A percentile compares a stretch with the other conserved stretches of the same genome.
Conservation (phyloP, 2,797 vertebrate genomes). For the Phalanger gymnotis region DNA sequence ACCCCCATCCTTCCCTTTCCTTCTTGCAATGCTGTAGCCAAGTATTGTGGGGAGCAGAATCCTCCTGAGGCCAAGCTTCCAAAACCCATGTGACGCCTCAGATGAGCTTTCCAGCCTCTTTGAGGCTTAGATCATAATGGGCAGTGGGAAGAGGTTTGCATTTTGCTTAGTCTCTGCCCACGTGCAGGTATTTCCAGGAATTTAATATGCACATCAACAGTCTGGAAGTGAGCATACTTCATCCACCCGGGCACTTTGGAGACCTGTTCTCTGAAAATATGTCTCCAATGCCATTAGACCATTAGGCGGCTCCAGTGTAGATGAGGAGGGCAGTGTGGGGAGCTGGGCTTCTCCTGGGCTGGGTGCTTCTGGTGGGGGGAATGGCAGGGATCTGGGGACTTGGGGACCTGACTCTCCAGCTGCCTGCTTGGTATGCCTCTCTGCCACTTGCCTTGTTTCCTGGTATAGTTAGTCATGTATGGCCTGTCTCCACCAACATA, state of each 20-base stretch:
- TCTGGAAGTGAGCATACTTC: background rate
- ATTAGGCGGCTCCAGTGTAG: background rate
- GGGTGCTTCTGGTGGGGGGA: background rate
- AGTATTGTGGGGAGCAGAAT: background rate
- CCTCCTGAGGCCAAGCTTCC: background rate
- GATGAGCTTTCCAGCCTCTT: background rate
- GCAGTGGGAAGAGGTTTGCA: background rate
- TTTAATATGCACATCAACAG: background rate
- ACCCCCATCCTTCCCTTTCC: background rate
- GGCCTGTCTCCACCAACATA: background rate
- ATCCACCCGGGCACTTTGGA: background rate
- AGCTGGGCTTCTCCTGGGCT: background rate
- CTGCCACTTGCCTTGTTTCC: background rate
- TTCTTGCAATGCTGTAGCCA: background rate
- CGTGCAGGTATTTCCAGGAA: background rate
- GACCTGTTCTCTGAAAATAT: background rate
- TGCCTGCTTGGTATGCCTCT: background rate
- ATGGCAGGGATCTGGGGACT: background rate
- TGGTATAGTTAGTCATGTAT: background rate
- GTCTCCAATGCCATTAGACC: background rate
- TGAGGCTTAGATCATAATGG: slow-evolving; percentile 23
- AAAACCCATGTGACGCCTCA: background rate
- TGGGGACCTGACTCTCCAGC: background rate
- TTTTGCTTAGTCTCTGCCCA: slow-evolving; percentile 16
- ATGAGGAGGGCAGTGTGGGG: background rate